Percentiles rank a stretch among this genome's conserved stretches.
phyloP scores from a whole-genome alignment of 2,888 invertebrate genomes.

The Hypomecis atomaria region DNA sequence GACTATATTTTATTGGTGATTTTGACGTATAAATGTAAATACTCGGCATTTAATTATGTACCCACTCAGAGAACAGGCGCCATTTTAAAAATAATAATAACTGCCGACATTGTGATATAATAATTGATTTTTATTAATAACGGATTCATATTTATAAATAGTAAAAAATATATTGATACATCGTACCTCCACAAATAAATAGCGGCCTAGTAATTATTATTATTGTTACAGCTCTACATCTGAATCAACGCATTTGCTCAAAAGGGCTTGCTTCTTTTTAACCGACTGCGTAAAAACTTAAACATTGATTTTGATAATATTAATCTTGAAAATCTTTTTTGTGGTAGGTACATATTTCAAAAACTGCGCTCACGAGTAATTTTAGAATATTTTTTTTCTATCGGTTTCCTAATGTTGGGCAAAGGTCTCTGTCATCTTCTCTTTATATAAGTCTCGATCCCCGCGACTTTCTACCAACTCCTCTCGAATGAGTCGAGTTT shows the following conservation, averaged over 20 bases:
- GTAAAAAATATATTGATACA: conserved; percentile 2
- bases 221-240: background rate
- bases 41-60: conserved; percentile 23
- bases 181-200: conserved; percentile 1
- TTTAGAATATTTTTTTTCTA: too few species aligned
- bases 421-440: too few species aligned
- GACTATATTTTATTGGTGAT: conserved; percentile 32
- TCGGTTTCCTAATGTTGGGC: too few species aligned
- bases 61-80: conserved; percentile 34
- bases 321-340: too few species aligned
- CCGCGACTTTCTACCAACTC: too few species aligned
- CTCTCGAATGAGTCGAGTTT: too few species aligned
- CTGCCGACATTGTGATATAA: conserved; percentile 56
- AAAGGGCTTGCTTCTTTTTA: conserved; percentile 1
- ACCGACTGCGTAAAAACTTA: too few species aligned
- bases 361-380: too few species aligned
- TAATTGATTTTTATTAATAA: conserved; percentile 44
- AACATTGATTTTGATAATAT: too few species aligned
- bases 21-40: conserved; percentile 27
- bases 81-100: conserved; percentile 50
- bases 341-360: too few species aligned
- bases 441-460: too few species aligned
- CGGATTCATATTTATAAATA: conserved; percentile 24
- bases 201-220: conserved; percentile 11
- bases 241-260: conserved; percentile 21